Percentiles rank a stretch among this genome's conserved stretches.
Conservation (phyloP, 2,888 invertebrate genomes). For the Sclerodermus sp. region DNA sequence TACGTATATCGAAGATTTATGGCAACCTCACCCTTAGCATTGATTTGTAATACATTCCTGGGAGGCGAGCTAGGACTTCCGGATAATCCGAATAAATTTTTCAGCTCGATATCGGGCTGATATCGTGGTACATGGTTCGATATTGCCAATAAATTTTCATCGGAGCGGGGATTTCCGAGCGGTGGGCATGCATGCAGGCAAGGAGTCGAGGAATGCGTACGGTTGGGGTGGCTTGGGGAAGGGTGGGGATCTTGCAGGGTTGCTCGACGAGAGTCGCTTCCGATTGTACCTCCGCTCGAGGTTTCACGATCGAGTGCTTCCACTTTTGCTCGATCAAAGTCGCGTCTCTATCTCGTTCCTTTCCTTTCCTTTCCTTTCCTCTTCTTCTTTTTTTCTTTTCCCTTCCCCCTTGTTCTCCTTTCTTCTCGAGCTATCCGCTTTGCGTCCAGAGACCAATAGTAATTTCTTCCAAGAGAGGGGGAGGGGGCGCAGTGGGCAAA, state of each 20-base stretch:
- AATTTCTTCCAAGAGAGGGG: slow-evolving; percentile 7
- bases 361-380: slow-evolving; percentile 12
- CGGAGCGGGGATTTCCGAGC: slow-evolving; percentile 16
- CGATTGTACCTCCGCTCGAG: slow-evolving; percentile 44
- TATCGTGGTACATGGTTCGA: slow-evolving; percentile 4
- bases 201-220: background rate
- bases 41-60: background rate
- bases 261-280: slow-evolving; percentile 33
- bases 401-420: slow-evolving; percentile 11
- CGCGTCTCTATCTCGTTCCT: slow-evolving; percentile 18
- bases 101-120: too few relatives aligned
- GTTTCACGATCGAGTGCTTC: slow-evolving; percentile 48
- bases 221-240: too few relatives aligned
- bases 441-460: slow-evolving; percentile 2
- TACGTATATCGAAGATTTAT: too few relatives aligned
- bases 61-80: too few relatives aligned
- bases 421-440: background rate
- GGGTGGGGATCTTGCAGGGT: slow-evolving; percentile 5
- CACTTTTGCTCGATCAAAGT: slow-evolving; percentile 47
- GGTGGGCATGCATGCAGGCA: slow-evolving; percentile 3
- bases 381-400: slow-evolving; percentile 7
- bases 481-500: background rate
- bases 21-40: too few relatives aligned
- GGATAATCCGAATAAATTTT: too few relatives aligned
- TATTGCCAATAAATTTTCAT: slow-evolving; percentile 28